Conservation (phyloP, 2,888 invertebrate genomes). For the Scaptomyza cyrtandrae region DNA sequence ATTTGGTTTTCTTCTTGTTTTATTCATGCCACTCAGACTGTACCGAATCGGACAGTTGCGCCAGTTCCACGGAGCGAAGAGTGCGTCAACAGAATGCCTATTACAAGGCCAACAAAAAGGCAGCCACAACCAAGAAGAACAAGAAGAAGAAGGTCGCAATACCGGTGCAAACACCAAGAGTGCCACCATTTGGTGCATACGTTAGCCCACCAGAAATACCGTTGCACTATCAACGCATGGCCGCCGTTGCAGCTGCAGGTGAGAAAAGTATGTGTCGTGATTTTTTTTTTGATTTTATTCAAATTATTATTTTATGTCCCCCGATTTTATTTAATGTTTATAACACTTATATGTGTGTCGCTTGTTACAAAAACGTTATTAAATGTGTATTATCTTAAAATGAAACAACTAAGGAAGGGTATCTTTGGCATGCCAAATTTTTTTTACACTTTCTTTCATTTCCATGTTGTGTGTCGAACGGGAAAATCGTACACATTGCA, state of each 20-base stretch:
- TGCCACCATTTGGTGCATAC: slow-evolving; percentile 89
- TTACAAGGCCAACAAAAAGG: slow-evolving; percentile 88
- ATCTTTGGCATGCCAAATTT: too few species aligned
- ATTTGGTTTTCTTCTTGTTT: neutral
- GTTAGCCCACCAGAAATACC: slow-evolving; percentile 89
- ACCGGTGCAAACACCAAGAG: slow-evolving; percentile 93
- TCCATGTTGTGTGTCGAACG: too few species aligned
- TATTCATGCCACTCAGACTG: slow-evolving; percentile 84
- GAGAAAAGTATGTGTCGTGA: slow-evolving; percentile 83
- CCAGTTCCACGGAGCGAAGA: slow-evolving; percentile 85
- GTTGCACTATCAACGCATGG: slow-evolving; percentile 85
- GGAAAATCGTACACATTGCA: too few species aligned
- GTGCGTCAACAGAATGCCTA: slow-evolving; percentile 87
- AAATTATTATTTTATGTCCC: neutral
- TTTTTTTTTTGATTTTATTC: slow-evolving; percentile 5
- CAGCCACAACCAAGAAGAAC: slow-evolving; percentile 89
- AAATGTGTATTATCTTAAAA: too few species aligned
- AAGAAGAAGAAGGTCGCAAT: slow-evolving; percentile 91
- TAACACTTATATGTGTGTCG: too few species aligned
- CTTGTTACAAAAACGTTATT: too few species aligned
- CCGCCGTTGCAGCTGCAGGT: slow-evolving; percentile 66
- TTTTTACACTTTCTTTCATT: too few species aligned
- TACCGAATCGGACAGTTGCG: slow-evolving; percentile 96
- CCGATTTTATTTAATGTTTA: neutral
- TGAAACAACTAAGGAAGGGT: too few species aligned